A percentile compares a stretch with the other conserved stretches of the same genome.
phyloP scores from a whole-genome alignment of 2,888 invertebrate genomes.

The Sarcophaga variegata region DNA sequence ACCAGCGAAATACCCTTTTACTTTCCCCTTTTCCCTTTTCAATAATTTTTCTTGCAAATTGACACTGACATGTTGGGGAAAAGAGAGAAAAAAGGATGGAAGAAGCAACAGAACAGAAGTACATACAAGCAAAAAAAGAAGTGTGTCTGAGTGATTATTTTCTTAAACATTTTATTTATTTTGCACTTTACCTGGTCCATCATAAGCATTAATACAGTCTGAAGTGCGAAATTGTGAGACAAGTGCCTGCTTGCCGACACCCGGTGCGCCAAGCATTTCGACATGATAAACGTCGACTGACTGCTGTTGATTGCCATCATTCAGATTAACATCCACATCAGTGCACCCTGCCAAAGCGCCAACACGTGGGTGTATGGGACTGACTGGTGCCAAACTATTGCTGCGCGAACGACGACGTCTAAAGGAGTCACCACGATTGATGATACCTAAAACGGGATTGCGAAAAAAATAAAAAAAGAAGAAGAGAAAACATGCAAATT shows the following conservation, averaged over 20 bases:
- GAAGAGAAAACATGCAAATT: neutral
- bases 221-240: constrained; percentile 95
- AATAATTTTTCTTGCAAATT: too few species aligned
- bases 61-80: too few species aligned
- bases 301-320: constrained; percentile 82
- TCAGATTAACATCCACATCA: constrained; percentile 74
- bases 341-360: constrained; percentile 71
- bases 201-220: constrained; percentile 96
- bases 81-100: too few species aligned
- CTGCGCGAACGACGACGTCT: constrained; percentile 91
- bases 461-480: constrained; percentile 72
- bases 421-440: constrained; percentile 97
- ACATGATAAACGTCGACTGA: constrained; percentile 86
- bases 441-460: constrained; percentile 86
- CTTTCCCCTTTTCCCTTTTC: too few species aligned
- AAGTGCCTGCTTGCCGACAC: constrained; percentile 93
- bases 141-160: neutral
- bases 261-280: constrained; percentile 89
- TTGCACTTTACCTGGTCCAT: constrained; percentile 88
- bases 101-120: too few species aligned
- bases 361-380: constrained; percentile 82
- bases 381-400: constrained; percentile 88
- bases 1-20: too few species aligned
- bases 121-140: too few species aligned
- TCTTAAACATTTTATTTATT: constrained; percentile 27